phyloP scores from a whole-genome alignment of 2,797 vertebrate species.

The Chromobotia macracanthus region DNA sequence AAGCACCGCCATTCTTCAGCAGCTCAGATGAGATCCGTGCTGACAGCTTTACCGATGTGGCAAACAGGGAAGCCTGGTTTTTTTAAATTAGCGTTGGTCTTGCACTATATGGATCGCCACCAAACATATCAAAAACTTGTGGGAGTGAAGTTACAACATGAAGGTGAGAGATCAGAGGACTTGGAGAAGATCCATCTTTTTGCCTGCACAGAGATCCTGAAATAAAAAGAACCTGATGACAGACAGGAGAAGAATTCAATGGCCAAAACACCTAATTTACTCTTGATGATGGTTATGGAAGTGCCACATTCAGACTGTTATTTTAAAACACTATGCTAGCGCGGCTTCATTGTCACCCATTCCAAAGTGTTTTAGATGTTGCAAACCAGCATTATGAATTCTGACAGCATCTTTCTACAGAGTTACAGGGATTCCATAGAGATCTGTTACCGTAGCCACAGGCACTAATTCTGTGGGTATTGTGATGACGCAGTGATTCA shows the following conservation, averaged over 20 bases:
- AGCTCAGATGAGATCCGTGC: slow-evolving; percentile 39
- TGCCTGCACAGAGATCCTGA: background rate
- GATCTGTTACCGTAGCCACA: slow-evolving; percentile 49
- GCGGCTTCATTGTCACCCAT: background rate
- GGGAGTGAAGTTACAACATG: slow-evolving; percentile 46
- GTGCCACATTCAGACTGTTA: background rate
- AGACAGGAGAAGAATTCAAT: background rate
- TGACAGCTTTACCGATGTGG: slow-evolving; percentile 33
- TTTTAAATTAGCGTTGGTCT: slow-evolving; percentile 23
- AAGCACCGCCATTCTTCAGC: slow-evolving; percentile 46
- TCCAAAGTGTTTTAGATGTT: background rate
- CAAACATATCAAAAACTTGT: slow-evolving; percentile 25
- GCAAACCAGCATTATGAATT: background rate
- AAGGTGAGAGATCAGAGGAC: slow-evolving; percentile 46
- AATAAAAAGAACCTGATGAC: background rate
- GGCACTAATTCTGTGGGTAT: slow-evolving; percentile 45
- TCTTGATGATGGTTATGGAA: background rate
- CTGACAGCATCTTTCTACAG: slow-evolving; percentile 48
- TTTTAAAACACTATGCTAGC: background rate
- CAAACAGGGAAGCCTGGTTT: slow-evolving; percentile 27
- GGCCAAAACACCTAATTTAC: background rate
- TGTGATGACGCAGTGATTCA: slow-evolving; percentile 27
- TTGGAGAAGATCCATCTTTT: slow-evolving; percentile 30
- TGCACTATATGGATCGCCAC: slow-evolving; percentile 2
- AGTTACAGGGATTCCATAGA: slow-evolving; percentile 50